A percentile compares a stretch with the other conserved stretches of the same genome.
Evolutionary conservation across 2,797 vertebrate genomes (phyloP).

Genomic region (Hozukius guyotensis): DNA sequence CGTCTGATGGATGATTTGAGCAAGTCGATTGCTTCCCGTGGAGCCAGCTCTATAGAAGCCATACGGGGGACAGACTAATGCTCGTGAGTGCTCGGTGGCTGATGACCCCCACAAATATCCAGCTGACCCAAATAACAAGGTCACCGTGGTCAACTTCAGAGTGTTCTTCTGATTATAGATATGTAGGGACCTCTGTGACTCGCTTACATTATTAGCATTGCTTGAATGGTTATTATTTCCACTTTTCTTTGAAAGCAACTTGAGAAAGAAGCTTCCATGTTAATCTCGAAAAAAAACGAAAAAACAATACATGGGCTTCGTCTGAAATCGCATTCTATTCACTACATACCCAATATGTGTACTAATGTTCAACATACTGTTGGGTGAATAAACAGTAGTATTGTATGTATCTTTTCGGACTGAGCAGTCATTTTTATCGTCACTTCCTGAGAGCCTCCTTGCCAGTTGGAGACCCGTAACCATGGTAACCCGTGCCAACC

Average conservation of each 20-base stretch:
- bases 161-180: not conserved
- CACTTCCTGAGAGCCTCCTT: not conserved
- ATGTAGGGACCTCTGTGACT: not conserved
- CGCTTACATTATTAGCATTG: not conserved
- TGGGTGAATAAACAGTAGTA: not conserved
- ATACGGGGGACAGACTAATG: slow-evolving; percentile 6
- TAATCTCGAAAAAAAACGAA: not conserved
- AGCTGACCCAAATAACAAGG: slow-evolving; percentile 17
- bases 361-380: not conserved
- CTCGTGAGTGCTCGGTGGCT: slow-evolving; percentile 13
- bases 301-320: not conserved
- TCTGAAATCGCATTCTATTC: not conserved
- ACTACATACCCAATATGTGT: not conserved
- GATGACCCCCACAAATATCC: slow-evolving; percentile 33
- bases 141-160: slow-evolving; percentile 1
- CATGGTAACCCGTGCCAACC: not conserved
- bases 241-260: not conserved
- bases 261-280: not conserved
- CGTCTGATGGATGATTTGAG: slow-evolving; percentile 50
- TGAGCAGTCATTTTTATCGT: not conserved
- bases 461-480: not conserved
- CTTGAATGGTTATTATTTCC: not conserved
- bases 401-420: not conserved
- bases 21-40: slow-evolving; percentile 38
- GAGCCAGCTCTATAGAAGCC: slow-evolving; percentile 24